These are phyloP conservation scores for Dinomys branickii DNA, from an alignment of 2,113 vertebrate species.

Conservation along the genomic window DNA sequence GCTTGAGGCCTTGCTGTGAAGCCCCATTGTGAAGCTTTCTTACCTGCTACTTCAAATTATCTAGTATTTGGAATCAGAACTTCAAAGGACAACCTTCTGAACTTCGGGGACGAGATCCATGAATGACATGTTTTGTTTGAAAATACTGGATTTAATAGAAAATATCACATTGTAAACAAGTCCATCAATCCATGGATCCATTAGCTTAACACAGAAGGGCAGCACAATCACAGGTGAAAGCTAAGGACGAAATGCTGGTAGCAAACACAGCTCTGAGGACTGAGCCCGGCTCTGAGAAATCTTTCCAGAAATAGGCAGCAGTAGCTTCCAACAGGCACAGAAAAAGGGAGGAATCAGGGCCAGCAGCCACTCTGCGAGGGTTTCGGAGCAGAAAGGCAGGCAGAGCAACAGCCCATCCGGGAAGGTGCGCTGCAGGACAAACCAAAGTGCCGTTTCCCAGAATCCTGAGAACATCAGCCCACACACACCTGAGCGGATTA, in stretches of 20 bases:
- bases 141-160: slow-evolving; percentile 82
- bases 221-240: slow-evolving; percentile 42
- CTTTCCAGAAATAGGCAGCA: background rate
- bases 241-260: slow-evolving; percentile 16
- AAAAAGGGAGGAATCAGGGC: background rate
- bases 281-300: slow-evolving; percentile 3
- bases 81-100: background rate
- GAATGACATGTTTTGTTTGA: slow-evolving; percentile 64
- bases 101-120: background rate
- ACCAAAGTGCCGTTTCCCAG: background rate
- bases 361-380: background rate
- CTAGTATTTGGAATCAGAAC: background rate
- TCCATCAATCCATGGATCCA: slow-evolving; percentile 44
- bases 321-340: slow-evolving; percentile 47
- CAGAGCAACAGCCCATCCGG: background rate
- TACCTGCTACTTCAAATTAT: background rate
- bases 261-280: slow-evolving; percentile 30
- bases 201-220: slow-evolving; percentile 58
- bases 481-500: background rate
- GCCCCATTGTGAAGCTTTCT: background rate
- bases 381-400: background rate
- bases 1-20: background rate
- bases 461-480: background rate
- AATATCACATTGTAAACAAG: slow-evolving; percentile 76
- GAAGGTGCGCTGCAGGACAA: background rate